Conservation (phyloP, 2,888 invertebrate species). For the Pinctada fucata region DNA sequence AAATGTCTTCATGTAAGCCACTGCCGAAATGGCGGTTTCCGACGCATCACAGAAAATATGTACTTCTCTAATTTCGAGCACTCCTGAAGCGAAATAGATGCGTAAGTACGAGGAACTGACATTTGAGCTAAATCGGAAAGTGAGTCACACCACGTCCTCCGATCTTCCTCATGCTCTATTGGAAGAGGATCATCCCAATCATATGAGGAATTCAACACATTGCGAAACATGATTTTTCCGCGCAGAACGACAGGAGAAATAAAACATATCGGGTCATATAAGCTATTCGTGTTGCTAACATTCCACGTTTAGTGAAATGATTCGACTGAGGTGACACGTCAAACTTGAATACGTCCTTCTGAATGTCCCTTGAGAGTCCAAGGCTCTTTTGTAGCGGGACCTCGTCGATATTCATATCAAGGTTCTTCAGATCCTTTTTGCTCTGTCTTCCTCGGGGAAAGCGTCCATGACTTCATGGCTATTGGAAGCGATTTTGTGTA, state of each 20-base stretch:
- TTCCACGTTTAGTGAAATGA: slow-evolving; percentile 42
- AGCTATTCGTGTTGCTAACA: slow-evolving; percentile 47
- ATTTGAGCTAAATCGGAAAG: slow-evolving; percentile 27
- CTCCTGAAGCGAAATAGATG: no score
- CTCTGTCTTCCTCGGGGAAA: slow-evolving; percentile 45
- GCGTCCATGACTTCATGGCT: slow-evolving; percentile 41
- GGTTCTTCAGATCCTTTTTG: slow-evolving; percentile 37
- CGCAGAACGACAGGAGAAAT: slow-evolving; percentile 41
- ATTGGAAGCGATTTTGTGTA: slow-evolving; percentile 55
- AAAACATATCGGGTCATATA: slow-evolving; percentile 52
- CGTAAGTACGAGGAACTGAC: slow-evolving; percentile 36
- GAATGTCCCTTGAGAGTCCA: slow-evolving; percentile 43
- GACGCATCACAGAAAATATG: slow-evolving; percentile 54
- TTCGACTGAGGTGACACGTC: slow-evolving; percentile 19
- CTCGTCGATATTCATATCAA: slow-evolving; percentile 42
- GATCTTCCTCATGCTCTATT: slow-evolving; percentile 16
- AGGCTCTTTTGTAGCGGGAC: slow-evolving; percentile 36
- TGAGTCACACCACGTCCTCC: slow-evolving; percentile 42
- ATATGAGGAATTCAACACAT: no score
- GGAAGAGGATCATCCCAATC: no score
- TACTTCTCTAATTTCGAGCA: no score
- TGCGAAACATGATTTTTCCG: no score
- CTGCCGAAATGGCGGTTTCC: slow-evolving; percentile 49
- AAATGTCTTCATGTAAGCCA: slow-evolving; percentile 41
- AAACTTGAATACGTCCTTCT: slow-evolving; percentile 41